These are phyloP conservation scores for Chrysodeixis includens DNA, from an alignment of 2,888 invertebrate genomes.

Conservation along the genomic window DNA sequence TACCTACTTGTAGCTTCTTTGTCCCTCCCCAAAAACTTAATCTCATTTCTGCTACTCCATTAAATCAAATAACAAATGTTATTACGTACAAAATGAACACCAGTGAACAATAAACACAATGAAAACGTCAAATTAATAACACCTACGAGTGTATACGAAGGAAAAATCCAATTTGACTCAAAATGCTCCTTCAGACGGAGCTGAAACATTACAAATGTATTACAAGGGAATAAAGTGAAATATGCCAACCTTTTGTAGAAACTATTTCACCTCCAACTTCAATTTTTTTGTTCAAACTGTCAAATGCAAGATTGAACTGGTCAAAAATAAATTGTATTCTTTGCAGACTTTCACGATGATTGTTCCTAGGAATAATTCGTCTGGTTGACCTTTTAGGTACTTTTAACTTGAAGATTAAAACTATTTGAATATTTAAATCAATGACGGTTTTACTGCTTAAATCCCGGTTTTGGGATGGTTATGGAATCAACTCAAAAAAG, in stretches of 20 bases:
- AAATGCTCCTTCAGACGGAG: constrained; percentile 16
- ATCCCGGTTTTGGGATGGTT: no score
- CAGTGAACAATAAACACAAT: constrained; percentile 5
- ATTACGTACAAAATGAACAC: constrained; percentile 1
- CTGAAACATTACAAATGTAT: constrained; percentile 21
- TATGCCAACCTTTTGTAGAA: constrained; percentile 19
- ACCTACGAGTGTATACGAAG: constrained; percentile 7
- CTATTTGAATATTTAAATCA: no score
- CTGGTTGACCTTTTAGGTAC: no score
- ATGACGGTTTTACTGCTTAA: no score
- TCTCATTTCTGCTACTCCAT: not conserved
- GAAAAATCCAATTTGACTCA: constrained; percentile 27
- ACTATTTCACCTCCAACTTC: constrained; percentile 15
- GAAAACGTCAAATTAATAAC: not conserved
- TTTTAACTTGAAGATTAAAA: no score
- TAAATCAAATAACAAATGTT: not conserved
- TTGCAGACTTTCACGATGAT: no score
- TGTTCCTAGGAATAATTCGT: no score
- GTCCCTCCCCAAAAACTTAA: not conserved
- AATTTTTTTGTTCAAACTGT: constrained; percentile 24
- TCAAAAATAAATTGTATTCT: not conserved
- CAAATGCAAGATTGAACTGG: not conserved
- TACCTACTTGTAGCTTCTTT: not conserved
- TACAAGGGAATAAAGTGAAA: constrained; percentile 13
- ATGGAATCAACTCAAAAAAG: no score